Conservation (phyloP, 2,113 vertebrate genomes). For the Thamnophis sirtalis region DNA sequence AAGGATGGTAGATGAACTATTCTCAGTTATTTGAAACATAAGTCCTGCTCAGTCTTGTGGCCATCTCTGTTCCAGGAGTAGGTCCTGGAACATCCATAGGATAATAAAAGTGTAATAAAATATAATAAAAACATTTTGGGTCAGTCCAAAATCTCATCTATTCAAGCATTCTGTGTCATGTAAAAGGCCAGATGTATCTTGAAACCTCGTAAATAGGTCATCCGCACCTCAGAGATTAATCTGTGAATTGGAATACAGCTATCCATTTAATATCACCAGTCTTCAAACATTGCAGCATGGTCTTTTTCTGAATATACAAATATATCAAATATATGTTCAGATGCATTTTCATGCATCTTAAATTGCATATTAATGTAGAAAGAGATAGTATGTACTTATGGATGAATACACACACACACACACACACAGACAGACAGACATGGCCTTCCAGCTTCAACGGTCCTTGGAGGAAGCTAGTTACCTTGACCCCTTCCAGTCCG, state of each 20-base stretch:
- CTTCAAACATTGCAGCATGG: neutral
- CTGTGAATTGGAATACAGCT: neutral
- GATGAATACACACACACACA: neutral
- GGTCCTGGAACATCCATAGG: neutral
- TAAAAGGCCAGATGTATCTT: neutral
- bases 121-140: neutral
- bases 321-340: neutral
- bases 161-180: neutral
- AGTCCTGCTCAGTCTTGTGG: neutral
- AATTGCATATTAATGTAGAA: neutral
- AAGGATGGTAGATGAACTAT: neutral
- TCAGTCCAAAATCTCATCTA: neutral
- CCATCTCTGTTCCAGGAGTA: neutral
- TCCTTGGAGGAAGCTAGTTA: too few relatives aligned
- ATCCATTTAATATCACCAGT: neutral
- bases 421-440: neutral
- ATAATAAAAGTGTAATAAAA: neutral
- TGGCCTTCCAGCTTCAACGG: too few relatives aligned
- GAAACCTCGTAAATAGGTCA: neutral
- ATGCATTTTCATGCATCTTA: neutral
- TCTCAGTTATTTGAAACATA: neutral
- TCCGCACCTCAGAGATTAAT: neutral
- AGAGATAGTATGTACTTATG: neutral
- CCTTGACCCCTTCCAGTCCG: too few relatives aligned
- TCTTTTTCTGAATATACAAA: neutral